phyloP scores from a whole-genome alignment of 2,888 invertebrate genomes.

The Craniophora ligustri region DNA sequence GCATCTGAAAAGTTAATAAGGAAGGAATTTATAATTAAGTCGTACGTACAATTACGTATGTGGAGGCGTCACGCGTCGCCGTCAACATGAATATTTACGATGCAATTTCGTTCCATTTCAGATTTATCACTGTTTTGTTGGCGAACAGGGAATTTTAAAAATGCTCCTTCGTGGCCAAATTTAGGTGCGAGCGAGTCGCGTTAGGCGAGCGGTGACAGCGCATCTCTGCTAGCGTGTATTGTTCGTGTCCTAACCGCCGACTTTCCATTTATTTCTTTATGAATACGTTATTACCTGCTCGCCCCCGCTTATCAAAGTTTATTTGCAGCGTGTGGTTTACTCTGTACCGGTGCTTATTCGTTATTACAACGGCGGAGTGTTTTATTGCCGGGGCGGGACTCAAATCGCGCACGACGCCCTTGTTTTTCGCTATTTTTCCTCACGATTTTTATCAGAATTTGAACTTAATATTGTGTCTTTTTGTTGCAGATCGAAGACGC shows the following conservation, averaged over 20 bases:
- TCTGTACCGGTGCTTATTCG: conserved; percentile 88
- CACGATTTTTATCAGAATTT: conserved; percentile 74
- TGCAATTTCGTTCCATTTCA: conserved; percentile 82
- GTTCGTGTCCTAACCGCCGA: conserved; percentile 87
- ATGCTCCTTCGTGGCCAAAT: conserved; percentile 78
- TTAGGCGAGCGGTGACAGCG: conserved; percentile 76
- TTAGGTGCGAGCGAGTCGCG: conserved; percentile 69
- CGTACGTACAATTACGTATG: conserved; percentile 62
- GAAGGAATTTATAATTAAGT: conserved; percentile 79
- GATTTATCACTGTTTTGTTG: conserved; percentile 81
- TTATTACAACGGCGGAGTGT: conserved; percentile 88
- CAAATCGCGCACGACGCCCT: conserved; percentile 84
- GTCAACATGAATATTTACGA: conserved; percentile 83
- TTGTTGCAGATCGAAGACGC: conserved; percentile 99
- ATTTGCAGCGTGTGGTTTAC: conserved; percentile 89
- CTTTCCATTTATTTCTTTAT: conserved; percentile 89
- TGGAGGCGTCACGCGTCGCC: conserved; percentile 68
- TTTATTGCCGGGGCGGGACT: conserved; percentile 86
- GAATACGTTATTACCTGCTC: conserved; percentile 89
- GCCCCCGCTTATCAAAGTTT: conserved; percentile 89
- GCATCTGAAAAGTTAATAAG: conserved; percentile 79
- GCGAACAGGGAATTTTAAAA: conserved; percentile 77
- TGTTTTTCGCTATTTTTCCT: conserved; percentile 81
- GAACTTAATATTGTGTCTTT: conserved; percentile 78
- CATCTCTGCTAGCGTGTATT: conserved; percentile 82